Conservation (phyloP, 1,140 invertebrate genomes). For the Ips typographus region DNA sequence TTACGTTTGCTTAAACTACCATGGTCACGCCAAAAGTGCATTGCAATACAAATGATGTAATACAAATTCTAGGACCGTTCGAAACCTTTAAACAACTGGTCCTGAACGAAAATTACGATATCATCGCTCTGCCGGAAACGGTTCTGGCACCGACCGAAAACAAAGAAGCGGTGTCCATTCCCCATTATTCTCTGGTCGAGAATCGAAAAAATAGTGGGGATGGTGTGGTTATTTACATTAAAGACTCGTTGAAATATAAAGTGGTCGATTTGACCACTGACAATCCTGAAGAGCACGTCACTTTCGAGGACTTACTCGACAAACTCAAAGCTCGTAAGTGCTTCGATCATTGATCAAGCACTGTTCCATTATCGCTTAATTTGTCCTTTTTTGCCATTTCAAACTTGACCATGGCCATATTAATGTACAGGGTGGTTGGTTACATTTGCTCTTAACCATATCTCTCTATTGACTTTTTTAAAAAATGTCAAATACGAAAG, state of each 20-base stretch:
- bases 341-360: slow-evolving; percentile 30
- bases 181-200: slow-evolving; percentile 43
- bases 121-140: slow-evolving; percentile 42
- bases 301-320: slow-evolving; percentile 35
- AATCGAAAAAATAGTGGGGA: slow-evolving; percentile 44
- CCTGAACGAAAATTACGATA: slow-evolving; percentile 43
- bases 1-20: too few species aligned
- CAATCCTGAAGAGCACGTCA: slow-evolving; percentile 35
- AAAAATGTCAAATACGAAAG: too few species aligned
- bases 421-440: background rate
- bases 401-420: background rate
- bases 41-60: background rate
- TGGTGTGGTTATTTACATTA: slow-evolving; percentile 43
- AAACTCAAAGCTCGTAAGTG: slow-evolving; percentile 38
- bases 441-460: background rate
- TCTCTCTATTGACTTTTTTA: background rate
- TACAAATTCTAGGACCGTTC: slow-evolving; percentile 41
- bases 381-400: background rate
- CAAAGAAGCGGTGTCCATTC: slow-evolving; percentile 40
- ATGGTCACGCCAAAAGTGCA: background rate
- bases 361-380: slow-evolving; percentile 1
- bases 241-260: slow-evolving; percentile 45
- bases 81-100: slow-evolving; percentile 45
- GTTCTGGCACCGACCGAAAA: slow-evolving; percentile 41
- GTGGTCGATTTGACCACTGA: slow-evolving; percentile 41